Conservation (phyloP, 2,113 vertebrate species). For the Gobiocypris rarus region DNA sequence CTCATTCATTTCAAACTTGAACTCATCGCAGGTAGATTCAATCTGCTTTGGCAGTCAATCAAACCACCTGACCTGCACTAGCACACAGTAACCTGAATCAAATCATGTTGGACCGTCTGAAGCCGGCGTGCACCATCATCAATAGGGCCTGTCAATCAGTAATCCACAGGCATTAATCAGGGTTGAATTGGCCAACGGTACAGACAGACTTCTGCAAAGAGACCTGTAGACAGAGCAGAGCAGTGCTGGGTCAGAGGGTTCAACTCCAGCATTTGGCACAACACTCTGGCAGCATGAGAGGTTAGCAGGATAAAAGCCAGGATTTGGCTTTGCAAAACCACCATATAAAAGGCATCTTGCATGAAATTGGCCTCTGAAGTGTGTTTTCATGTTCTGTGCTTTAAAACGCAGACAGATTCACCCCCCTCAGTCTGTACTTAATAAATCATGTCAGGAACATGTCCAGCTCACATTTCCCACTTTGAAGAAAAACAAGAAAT, state of each 20-base stretch:
- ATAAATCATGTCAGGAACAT: background rate
- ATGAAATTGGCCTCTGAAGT: slow-evolving; percentile 1
- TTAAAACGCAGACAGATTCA: background rate
- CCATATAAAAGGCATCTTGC: background rate
- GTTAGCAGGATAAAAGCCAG: slow-evolving; percentile 9
- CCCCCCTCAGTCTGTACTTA: background rate
- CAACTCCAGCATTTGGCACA: slow-evolving; percentile 38
- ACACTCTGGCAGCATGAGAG: background rate
- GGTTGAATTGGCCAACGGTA: background rate
- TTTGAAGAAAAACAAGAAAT: background rate
- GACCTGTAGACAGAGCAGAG: background rate
- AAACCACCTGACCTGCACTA: slow-evolving; percentile 14
- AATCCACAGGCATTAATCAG: slow-evolving; percentile 1
- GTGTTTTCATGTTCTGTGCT: background rate
- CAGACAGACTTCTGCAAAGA: slow-evolving; percentile 11
- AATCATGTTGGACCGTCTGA: slow-evolving; percentile 17
- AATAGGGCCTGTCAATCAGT: slow-evolving; percentile 45
- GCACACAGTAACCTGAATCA: slow-evolving; percentile 48
- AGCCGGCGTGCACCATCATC: background rate
- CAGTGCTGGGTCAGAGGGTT: slow-evolving; percentile 14
- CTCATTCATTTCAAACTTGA: background rate
- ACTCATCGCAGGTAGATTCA: background rate
- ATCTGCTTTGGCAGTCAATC: slow-evolving; percentile 9
- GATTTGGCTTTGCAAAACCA: background rate
- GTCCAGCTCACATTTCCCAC: background rate